Base-by-base conservation (phyloP, 1,140 invertebrate genomes). In the Steinernema feltiae region DNA sequence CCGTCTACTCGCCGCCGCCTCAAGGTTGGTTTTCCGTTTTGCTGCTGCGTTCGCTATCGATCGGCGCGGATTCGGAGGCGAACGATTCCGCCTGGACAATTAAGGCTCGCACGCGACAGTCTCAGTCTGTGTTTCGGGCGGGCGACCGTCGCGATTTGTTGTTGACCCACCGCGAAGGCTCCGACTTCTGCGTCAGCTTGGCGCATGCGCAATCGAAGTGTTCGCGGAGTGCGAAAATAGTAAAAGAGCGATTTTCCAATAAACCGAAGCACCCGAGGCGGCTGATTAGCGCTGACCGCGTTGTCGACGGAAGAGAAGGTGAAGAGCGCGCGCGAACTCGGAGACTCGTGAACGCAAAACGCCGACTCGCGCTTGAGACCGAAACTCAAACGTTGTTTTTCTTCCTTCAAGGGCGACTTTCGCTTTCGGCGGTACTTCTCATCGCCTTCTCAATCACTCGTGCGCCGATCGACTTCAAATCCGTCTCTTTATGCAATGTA, bases 351-450 rank as follows among this genome's bases (percentile, higher is more conserved):
- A n/a, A n/a, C n/a, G n/a, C n/a, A n/a, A n/a, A n/a, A n/a, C n/a
- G n/a, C n/a, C n/a, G n/a, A n/a, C n/a, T n/a, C n/a, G n/a, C n/a
- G n/a, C n/a, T n/a, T n/a, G n/a, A n/a, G n/a, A n/a, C n/a, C n/a
- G n/a, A n/a, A n/a, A n/a, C n/a, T n/a, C n/a, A n/a, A n/a, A n/a
- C n/a, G n/a, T n/a, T n/a, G n/a, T n/a, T n/a, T n/a, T n/a, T n/a
- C n/a, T 63, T 27, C 24, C 53, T 15, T 27, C 53, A n/a, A 15
- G 15, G 53, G 53, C 53, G 53, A 63, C 53, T 63, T 63, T 63
- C 53, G 53, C 53, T 63, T 63, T 63, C 53, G 53, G 53, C 53
- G 53, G 53, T 63, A 63, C 53, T 63, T 63, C 53, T 63, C 53
- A 3, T 15, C 53, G 53, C 15, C 53, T 27, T 15, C 24, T 15